Evolutionary conservation across 2,888 invertebrate genomes (phyloP), one percentile per base, ranked within the genome.

Genomic region (Portevinia maculata): DNA sequence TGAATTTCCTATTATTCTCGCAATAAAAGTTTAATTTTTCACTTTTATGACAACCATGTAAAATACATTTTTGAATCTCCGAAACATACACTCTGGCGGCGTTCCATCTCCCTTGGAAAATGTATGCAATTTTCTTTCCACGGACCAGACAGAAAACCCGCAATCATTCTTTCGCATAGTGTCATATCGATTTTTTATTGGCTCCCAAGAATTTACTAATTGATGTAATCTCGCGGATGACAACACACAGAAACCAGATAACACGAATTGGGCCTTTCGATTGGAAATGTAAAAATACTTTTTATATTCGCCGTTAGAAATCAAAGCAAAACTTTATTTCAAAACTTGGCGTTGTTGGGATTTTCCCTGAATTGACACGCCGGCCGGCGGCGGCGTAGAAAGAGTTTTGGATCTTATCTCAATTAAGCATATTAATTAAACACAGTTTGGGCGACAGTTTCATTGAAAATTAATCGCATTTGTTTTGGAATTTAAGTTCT

Each of bases 11-110:
- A 84, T 84, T 84, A 84, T 84, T 79, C 79, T 79, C 69, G 84
- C 84, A 84, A 84, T 84, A 84, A 84, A 84, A 78, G 79, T 79
- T 78, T 84, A 79, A 84, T 84, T 84, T 84, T 84, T 84, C 84
- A 84, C 73, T 84, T 84, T 84, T 84, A 84, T 84, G 69, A 59
- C 69, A 50, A 69, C 84, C 71, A 83, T 78, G 83, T 71, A 78
- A 83, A 78, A 83, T 83, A 73, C 60, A 83, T 67, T 78, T 83
- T 71, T 57, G 71, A 78, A 83, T 73, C 71, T 71, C 32, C 71
- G 67, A 78, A 67, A 83, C 60, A 55, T 57, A 62, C 46, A 46
- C 30, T 24, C 9, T 19, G n/a, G n/a, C n/a, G n/a, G n/a, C 44
- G 8, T 17, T 46, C 13, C 8, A 13, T 6, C 17, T 17, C 15